Percentiles rank a stretch among this genome's conserved stretches.
phyloP scores from a whole-genome alignment of 2,888 invertebrate genomes.

The Drosophila infuscata region DNA sequence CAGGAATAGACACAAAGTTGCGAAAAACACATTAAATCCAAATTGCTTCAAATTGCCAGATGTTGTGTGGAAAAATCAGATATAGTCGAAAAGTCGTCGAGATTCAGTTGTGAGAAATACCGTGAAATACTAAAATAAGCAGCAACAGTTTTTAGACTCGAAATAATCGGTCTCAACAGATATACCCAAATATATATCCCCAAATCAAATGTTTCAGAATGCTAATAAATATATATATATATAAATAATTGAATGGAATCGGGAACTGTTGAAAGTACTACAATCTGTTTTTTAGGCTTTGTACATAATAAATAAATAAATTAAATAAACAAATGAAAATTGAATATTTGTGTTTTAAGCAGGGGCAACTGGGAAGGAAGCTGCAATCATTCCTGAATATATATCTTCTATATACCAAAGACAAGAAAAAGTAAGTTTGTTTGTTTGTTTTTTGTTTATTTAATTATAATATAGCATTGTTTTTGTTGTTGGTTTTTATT shows the following conservation, averaged over 20 bases:
- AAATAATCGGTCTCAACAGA: not conserved
- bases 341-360: not conserved
- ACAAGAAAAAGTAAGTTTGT: not conserved
- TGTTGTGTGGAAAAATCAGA: not conserved
- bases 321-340: not conserved
- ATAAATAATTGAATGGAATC: not conserved
- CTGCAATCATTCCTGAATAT: not conserved
- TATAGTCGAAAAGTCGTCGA: not conserved
- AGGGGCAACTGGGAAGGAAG: too few species aligned
- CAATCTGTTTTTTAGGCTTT: not conserved
- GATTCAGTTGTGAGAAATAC: not conserved
- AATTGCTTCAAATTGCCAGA: not conserved
- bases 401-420: not conserved
- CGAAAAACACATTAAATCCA: not conserved
- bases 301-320: not conserved
- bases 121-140: not conserved
- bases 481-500: constrained; percentile 37
- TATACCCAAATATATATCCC: not conserved
- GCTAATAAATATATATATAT: too few species aligned
- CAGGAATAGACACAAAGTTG: not conserved
- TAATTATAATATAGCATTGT: constrained; percentile 65
- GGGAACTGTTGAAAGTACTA: too few species aligned
- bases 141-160: not conserved
- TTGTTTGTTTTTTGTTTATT: constrained; percentile 57
- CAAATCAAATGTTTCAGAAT: not conserved